A percentile compares a stretch with the other conserved stretches of the same genome.
Evolutionary conservation across 2,888 invertebrate species (phyloP).

Genomic region (Amblyteles armatorius): DNA sequence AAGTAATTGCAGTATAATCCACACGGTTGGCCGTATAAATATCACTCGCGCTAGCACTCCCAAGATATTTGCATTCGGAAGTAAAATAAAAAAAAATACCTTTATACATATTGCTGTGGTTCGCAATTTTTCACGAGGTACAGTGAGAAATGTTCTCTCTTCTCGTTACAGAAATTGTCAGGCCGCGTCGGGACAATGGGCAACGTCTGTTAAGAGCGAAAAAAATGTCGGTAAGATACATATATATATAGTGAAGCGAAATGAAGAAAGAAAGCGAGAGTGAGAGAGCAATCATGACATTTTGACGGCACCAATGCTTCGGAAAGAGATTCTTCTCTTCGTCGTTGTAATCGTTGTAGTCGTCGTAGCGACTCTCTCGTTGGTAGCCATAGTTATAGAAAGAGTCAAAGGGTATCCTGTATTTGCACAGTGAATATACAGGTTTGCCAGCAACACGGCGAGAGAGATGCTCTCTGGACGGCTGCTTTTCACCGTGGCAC

Average conservation of each 20-base stretch:
- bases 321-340: slow-evolving; percentile 69
- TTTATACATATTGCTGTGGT: background rate
- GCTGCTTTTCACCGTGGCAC: slow-evolving; percentile 69
- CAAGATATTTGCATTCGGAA: slow-evolving; percentile 59
- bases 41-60: slow-evolving; percentile 40
- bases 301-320: slow-evolving; percentile 70
- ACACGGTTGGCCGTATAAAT: slow-evolving; percentile 26
- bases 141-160: slow-evolving; percentile 52
- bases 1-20: slow-evolving; percentile 6
- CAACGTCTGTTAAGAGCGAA: slow-evolving; percentile 55
- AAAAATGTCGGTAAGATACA: slow-evolving; percentile 24
- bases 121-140: background rate
- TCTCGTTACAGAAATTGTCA: slow-evolving; percentile 79
- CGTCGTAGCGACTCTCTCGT: slow-evolving; percentile 9
- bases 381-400: slow-evolving; percentile 14
- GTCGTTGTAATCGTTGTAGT: slow-evolving; percentile 16
- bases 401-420: slow-evolving; percentile 51
- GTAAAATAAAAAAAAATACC: slow-evolving; percentile 27
- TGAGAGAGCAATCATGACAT: slow-evolving; percentile 68
- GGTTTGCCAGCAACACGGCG: slow-evolving; percentile 27
- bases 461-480: slow-evolving; percentile 18
- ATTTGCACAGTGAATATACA: slow-evolving; percentile 53
- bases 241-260: slow-evolving; percentile 34
- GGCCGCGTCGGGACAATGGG: slow-evolving; percentile 67
- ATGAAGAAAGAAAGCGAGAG: slow-evolving; percentile 53